Evolutionary conservation across 1,140 invertebrate species (phyloP).

Genomic region (Drosophila lowei): DNA sequence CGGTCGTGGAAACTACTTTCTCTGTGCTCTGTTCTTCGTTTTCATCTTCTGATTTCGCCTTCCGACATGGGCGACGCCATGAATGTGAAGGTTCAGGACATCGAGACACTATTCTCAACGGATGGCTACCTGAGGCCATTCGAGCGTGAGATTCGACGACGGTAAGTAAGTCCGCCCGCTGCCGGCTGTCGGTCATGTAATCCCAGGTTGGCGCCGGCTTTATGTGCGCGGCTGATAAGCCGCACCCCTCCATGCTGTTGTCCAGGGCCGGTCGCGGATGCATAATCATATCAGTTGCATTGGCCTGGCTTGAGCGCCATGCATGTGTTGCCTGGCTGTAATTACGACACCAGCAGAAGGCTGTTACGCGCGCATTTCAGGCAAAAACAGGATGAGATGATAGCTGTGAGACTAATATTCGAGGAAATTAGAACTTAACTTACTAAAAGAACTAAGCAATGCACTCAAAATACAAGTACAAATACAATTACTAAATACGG

Average conservation of each 20-base stretch:
- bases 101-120: slow-evolving; percentile 89
- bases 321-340: too few species aligned
- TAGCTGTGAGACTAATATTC: too few species aligned
- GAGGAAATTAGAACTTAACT: too few species aligned
- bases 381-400: too few species aligned
- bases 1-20: slow-evolving; percentile 14
- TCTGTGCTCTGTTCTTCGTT: slow-evolving; percentile 31
- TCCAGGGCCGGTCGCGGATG: slow-evolving; percentile 23
- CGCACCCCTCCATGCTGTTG: slow-evolving; percentile 17
- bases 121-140: slow-evolving; percentile 94
- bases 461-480: too few species aligned
- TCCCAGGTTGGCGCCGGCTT: slow-evolving; percentile 50
- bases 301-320: background rate
- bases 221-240: slow-evolving; percentile 49
- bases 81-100: slow-evolving; percentile 87
- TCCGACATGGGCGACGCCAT: slow-evolving; percentile 70
- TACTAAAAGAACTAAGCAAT: too few species aligned
- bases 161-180: slow-evolving; percentile 85
- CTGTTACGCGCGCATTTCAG: too few species aligned
- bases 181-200: slow-evolving; percentile 10
- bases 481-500: too few species aligned
- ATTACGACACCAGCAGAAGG: too few species aligned
- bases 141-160: slow-evolving; percentile 93
- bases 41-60: slow-evolving; percentile 14
- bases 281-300: slow-evolving; percentile 52